Evolutionary conservation across 1,140 invertebrate genomes (phyloP), one percentile per base, ranked within the genome.

Genomic region (Paramacrobiotus metropolitanus): DNA sequence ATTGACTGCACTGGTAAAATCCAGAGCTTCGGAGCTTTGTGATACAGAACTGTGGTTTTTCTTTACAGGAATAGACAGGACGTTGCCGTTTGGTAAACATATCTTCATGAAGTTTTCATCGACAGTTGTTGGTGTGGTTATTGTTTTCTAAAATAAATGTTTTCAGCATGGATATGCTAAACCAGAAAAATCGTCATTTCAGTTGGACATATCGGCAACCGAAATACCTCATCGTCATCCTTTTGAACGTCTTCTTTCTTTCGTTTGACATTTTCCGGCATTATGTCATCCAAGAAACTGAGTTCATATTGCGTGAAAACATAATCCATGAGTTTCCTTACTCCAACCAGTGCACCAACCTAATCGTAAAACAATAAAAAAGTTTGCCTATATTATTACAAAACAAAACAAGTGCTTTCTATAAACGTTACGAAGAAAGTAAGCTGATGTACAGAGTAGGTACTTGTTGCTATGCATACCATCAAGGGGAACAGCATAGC

Each of bases 291-390:
- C 60, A 98, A 74, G 69, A 94, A 94, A 72, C 93, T 94, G 64
- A 98, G 72, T 72, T 98, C 94, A 21, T 44, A 55, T 66, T 87
- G 82, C 0, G 87, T 87, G 69, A 97, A 98, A 15, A 94, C 70
- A 59, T 86, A 81, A 70, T 98, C 93, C 68, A 98, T 72, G 1
- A 81, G 77, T 76, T 96, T 97, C 30, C 94, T 78, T 61, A 97
- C 87, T 1, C 87, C 89, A 69, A 97, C 93, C 83, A 96, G 96
- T 4, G 95, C 90, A 20, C 97, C 86, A 66, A 98, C 78, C 84
- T 86, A 69, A 40, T 28, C 69, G 65, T 63, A 48, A 61, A 29
- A 59, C 30, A 65, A 65, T n/a, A 40, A 9, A 40, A 40, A 40
- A 40, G 34, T n/a, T 9, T n/a, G n/a, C n/a, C n/a, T n/a, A n/a